Percentiles rank a stretch among this genome's conserved stretches.
phyloP scores from a whole-genome alignment of 2,888 invertebrate genomes.

The Lacanobia oleracea region DNA sequence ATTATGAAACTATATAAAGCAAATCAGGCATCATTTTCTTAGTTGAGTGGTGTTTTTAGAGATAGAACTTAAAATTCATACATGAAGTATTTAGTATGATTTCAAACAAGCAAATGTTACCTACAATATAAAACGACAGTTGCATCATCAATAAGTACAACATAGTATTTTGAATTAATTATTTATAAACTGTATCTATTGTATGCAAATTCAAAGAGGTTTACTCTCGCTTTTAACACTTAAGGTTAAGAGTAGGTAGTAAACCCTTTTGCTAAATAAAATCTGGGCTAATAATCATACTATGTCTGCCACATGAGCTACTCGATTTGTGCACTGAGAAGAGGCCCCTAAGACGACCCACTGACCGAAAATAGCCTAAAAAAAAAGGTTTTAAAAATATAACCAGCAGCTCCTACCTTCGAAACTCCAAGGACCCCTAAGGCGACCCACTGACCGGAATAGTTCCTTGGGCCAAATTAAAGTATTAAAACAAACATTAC shows the following conservation, averaged over 20 bases:
- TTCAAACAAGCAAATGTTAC: too few species aligned
- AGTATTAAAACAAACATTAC: conserved; percentile 63
- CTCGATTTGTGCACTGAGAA: too few species aligned
- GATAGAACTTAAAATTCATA: too few species aligned
- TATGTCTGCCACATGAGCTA: neutral
- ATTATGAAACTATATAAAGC: too few species aligned
- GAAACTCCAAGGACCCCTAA: neutral
- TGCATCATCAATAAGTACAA: neutral
- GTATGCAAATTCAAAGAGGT: neutral
- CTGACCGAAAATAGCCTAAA: neutral
- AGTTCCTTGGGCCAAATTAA: too few species aligned
- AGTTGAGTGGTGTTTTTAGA: too few species aligned
- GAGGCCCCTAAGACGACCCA: too few species aligned
- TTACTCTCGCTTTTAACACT: neutral
- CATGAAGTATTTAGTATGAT: too few species aligned
- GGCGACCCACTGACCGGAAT: too few species aligned
- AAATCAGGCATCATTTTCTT: too few species aligned
- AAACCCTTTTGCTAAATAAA: neutral
- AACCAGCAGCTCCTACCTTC: neutral
- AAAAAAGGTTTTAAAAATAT: neutral
- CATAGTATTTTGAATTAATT: neutral
- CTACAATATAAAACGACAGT: too few species aligned
- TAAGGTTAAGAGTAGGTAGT: conserved; percentile 5
- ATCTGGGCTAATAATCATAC: neutral
- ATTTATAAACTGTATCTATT: neutral